phyloP scores from a whole-genome alignment of 1,140 invertebrate species.

The Drosophila bocqueti region DNA sequence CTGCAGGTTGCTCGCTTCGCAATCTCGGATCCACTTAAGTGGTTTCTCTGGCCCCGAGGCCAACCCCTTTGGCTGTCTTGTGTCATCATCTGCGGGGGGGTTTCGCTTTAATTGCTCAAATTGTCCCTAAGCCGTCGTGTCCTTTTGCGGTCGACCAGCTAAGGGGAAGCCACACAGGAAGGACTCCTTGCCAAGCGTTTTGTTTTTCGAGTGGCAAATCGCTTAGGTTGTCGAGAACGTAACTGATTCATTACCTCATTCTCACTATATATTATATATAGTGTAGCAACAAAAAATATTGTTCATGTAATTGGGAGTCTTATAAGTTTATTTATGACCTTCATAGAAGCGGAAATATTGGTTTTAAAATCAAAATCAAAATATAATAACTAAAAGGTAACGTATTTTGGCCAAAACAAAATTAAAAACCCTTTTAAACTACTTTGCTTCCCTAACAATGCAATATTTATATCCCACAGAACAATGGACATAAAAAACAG shows the following conservation, averaged over 20 bases:
- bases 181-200: conserved; percentile 1
- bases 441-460: background rate
- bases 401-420: background rate
- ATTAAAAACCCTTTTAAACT: background rate
- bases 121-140: conserved; percentile 29
- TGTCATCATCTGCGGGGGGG: conserved; percentile 16
- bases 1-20: conserved; percentile 58
- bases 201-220: conserved; percentile 24
- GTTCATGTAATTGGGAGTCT: conserved; percentile 2
- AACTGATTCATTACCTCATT: conserved; percentile 34
- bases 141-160: conserved; percentile 18
- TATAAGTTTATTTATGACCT: background rate
- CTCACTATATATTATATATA: background rate
- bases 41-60: conserved; percentile 55
- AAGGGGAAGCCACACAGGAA: conserved; percentile 48
- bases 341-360: background rate
- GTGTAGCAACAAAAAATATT: conserved; percentile 19
- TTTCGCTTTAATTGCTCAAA: conserved; percentile 46
- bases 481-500: conserved; percentile 6
- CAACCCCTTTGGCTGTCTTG: conserved; percentile 38
- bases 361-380: background rate
- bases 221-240: conserved; percentile 14
- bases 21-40: conserved; percentile 71
- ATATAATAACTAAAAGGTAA: background rate
- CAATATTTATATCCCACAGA: background rate